Percentiles rank a stretch among this genome's conserved stretches.
Evolutionary conservation across 1,140 invertebrate species (phyloP).

Genomic region (Goniozus legneri): DNA sequence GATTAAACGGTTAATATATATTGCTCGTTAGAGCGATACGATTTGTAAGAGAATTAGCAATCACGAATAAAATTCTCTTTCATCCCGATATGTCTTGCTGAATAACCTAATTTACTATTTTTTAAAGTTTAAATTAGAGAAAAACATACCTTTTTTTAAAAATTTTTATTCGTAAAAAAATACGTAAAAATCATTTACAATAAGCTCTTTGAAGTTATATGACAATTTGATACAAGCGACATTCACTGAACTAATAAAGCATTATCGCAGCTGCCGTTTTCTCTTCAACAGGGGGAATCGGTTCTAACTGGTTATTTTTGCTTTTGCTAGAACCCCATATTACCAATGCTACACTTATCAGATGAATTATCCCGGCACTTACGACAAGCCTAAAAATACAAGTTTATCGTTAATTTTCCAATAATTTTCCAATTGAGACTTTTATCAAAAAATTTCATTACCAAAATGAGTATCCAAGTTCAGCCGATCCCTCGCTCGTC

Average conservation of each 20-base stretch:
- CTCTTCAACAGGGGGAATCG: constrained; percentile 71
- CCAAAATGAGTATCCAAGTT: constrained; percentile 78
- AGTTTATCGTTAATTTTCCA: not conserved
- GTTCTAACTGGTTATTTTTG: constrained; percentile 58
- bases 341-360: constrained; percentile 73
- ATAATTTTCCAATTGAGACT: not conserved
- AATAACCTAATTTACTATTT: no score
- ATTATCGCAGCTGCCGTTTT: constrained; percentile 82
- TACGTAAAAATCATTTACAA: no score
- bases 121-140: no score
- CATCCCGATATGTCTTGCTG: no score
- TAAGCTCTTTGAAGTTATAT: not conserved
- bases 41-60: no score
- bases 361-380: constrained; percentile 65
- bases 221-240: no score
- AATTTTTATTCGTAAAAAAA: no score
- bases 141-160: no score
- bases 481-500: constrained; percentile 66
- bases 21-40: no score
- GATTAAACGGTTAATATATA: no score
- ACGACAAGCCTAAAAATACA: constrained; percentile 74
- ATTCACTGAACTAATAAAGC: constrained; percentile 67
- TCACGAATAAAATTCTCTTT: no score
- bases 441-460: constrained; percentile 33
- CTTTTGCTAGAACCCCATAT: constrained; percentile 68